A percentile compares a stretch with the other conserved stretches of the same genome.
These are phyloP conservation scores for Cyclargus thomasi DNA, from an alignment of 1,140 invertebrate genomes.

Conservation along the genomic window DNA sequence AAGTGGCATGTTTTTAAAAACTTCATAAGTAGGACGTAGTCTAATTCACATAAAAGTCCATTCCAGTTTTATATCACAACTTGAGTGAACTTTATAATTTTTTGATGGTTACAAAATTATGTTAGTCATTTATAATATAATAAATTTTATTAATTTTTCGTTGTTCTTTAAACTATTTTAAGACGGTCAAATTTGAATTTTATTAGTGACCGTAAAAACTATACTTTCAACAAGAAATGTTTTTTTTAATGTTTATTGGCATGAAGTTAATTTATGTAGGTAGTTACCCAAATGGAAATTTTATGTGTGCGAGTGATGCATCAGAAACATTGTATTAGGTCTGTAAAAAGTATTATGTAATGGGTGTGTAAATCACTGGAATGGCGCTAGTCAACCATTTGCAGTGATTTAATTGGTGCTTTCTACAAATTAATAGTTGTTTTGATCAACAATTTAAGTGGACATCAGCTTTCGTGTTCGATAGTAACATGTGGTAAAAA, in stretches of 20 bases:
- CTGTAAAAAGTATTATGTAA: background rate
- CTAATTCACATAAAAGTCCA: background rate
- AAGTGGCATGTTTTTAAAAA: background rate
- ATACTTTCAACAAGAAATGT: background rate
- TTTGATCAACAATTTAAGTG: slow-evolving; percentile 5
- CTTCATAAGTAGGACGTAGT: background rate
- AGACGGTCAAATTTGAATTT: too few species aligned
- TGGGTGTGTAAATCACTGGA: slow-evolving; percentile 1
- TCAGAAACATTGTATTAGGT: background rate
- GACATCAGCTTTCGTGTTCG: background rate
- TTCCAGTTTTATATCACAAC: background rate
- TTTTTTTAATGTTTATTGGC: background rate
- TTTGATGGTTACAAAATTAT: background rate
- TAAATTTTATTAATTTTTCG: too few species aligned
- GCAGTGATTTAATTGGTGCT: slow-evolving; percentile 11
- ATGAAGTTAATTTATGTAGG: background rate
- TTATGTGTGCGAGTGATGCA: background rate
- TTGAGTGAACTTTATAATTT: background rate
- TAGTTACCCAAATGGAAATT: background rate
- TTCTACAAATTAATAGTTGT: slow-evolving; percentile 10
- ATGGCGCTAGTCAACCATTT: background rate
- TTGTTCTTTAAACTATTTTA: too few species aligned
- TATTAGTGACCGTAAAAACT: too few species aligned
- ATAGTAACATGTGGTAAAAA: background rate
- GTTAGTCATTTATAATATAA: too few species aligned